Evolutionary conservation across 2,113 vertebrate genomes (phyloP), one percentile per base, ranked within the genome.

Genomic region (Ramphastos sulfuratus): DNA sequence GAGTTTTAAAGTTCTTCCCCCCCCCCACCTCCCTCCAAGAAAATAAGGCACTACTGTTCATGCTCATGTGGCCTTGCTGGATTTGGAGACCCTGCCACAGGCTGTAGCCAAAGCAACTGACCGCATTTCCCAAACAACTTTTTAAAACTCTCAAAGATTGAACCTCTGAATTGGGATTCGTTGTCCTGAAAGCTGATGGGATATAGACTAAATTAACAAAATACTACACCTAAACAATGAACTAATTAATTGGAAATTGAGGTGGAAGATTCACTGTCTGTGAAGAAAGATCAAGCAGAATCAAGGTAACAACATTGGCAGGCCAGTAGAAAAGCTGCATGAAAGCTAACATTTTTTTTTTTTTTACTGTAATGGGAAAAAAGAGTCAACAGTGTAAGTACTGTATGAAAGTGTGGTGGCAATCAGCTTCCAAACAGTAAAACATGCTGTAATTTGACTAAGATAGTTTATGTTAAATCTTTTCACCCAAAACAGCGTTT

Each of bases 41-140:
- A 94, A 90, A 66, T 8, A 18, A 52, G 8, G 55, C 1, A 1
- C 7, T 92, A n/a, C 67, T 72, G 28, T 37, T 92, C 37, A 75
- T 39, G n/a, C 4, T 20, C 52, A 14, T 0, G 0, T 9, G 55
- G 54, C 39, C 50, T 65, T 76, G 77, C 59, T 82, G 73, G 78
- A 35, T 59, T 85, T n/a, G 59, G 77, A 59, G 39, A 54, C 0
- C 1, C 15, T 48, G 31, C 39, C 63, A 46, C 21, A 33, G 35
- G 27, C 58, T 85, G 27, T 35, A 8, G 23, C 87, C 74, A 60
- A 94, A 91, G 82, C 14, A 28, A 37, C 78, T 54, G 28, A 42
- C 17, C 3, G 4, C 81, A 84, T 61, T 91, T 63, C n/a, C 24
- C 35, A 63, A 79, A 24, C 12, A 72, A 35, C 44, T 58, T 75